phyloP scores from a whole-genome alignment of 1,140 invertebrate genomes.

The Drosophila suzukii region DNA sequence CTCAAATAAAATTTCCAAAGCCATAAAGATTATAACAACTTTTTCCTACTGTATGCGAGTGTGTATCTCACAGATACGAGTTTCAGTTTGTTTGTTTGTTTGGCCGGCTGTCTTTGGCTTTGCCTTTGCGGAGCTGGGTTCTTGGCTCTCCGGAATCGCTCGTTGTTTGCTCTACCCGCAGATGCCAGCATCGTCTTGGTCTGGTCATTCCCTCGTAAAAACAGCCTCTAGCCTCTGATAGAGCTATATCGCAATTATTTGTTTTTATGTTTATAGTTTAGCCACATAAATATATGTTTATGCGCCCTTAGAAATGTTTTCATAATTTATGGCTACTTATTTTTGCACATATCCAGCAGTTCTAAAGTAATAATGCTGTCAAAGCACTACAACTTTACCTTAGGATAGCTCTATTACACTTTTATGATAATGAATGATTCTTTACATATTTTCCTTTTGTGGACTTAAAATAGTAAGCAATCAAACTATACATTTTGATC shows the following conservation, averaged over 20 bases:
- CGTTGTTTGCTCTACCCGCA: conserved; percentile 49
- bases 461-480: neutral
- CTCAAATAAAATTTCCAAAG: neutral
- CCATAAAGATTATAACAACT: neutral
- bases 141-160: conserved; percentile 54
- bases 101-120: conserved; percentile 47
- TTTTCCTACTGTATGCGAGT: conserved; percentile 29
- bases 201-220: conserved; percentile 57
- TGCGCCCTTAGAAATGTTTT: neutral
- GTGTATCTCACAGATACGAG: conserved; percentile 72
- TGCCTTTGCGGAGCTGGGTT: conserved; percentile 44
- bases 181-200: conserved; percentile 34
- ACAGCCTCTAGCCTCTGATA: conserved; percentile 14
- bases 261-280: conserved; percentile 7
- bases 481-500: too few species aligned
- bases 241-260: conserved; percentile 28
- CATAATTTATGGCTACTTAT: neutral
- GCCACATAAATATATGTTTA: conserved; percentile 2
- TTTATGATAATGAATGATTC: too few species aligned
- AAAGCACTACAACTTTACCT: neutral
- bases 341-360: neutral
- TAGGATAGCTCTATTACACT: too few species aligned
- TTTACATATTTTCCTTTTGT: too few species aligned
- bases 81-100: conserved; percentile 78
- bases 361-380: neutral